phyloP scores from a whole-genome alignment of 2,888 invertebrate genomes.

The Matsumyia berberina region DNA sequence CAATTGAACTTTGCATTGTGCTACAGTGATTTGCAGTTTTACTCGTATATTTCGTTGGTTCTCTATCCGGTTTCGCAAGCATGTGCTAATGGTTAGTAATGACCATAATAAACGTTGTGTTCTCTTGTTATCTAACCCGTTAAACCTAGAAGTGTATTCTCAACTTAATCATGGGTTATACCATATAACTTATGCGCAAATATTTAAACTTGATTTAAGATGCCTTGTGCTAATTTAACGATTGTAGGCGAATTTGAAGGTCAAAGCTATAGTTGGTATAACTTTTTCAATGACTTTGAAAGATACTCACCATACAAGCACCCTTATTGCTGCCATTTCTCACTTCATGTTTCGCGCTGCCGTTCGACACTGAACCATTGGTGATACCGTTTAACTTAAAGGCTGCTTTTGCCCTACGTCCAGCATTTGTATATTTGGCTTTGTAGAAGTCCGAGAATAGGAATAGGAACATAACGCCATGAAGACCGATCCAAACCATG shows the following conservation, averaged over 20 bases:
- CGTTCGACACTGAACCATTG: slow-evolving; percentile 73
- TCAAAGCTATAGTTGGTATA: not conserved
- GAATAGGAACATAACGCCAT: slow-evolving; percentile 96
- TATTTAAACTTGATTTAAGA: slow-evolving; percentile 1
- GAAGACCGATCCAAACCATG: slow-evolving; percentile 97
- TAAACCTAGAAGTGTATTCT: not conserved
- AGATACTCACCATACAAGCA: slow-evolving; percentile 89
- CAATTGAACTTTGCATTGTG: slow-evolving; percentile 38
- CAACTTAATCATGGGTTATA: not conserved
- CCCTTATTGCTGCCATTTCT: slow-evolving; percentile 83
- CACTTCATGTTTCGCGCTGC: slow-evolving; percentile 71
- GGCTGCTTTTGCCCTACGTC: slow-evolving; percentile 78
- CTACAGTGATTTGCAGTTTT: slow-evolving; percentile 24
- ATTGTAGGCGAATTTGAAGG: slow-evolving; percentile 10
- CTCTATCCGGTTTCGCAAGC: slow-evolving; percentile 45
- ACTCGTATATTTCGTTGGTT: not conserved
- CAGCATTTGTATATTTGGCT: slow-evolving; percentile 88
- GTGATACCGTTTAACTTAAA: slow-evolving; percentile 73
- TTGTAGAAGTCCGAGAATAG: slow-evolving; percentile 98
- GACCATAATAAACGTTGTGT: not conserved
- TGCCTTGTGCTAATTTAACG: slow-evolving; percentile 16
- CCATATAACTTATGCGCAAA: not conserved
- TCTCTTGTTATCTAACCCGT: slow-evolving; percentile 27
- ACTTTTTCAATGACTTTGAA: not conserved
- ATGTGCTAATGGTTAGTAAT: slow-evolving; percentile 30